Percentiles rank a stretch among this genome's conserved stretches.
Conservation (phyloP, 2,797 vertebrate species). For the Urophycis tenuis region DNA sequence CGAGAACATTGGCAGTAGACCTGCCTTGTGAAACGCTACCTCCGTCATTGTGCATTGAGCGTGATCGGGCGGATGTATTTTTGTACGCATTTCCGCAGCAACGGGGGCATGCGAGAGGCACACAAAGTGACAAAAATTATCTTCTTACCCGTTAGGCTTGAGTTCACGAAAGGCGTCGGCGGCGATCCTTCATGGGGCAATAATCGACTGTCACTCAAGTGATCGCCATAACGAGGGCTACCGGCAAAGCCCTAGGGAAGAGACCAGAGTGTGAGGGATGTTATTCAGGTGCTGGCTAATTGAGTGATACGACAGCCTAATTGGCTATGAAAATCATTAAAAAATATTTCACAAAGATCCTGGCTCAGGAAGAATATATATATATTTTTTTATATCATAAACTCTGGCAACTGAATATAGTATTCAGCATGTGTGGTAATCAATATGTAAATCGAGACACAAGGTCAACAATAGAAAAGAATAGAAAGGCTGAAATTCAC, state of each 20-base stretch:
- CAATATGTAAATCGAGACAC: too few relatives aligned
- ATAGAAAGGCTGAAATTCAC: too few relatives aligned
- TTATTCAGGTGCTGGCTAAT: slow-evolving; percentile 79
- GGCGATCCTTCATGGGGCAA: slow-evolving; percentile 97
- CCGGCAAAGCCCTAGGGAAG: slow-evolving; percentile 90
- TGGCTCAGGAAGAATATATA: neutral
- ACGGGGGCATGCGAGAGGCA: slow-evolving; percentile 68
- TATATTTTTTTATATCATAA: too few relatives aligned
- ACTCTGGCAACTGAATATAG: neutral
- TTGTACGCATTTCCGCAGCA: slow-evolving; percentile 58
- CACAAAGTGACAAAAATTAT: slow-evolving; percentile 72
- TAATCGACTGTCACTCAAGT: slow-evolving; percentile 99
- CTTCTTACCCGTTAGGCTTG: slow-evolving; percentile 98
- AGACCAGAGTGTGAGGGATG: slow-evolving; percentile 85
- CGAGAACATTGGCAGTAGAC: slow-evolving; percentile 34
- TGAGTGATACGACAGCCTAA: slow-evolving; percentile 78
- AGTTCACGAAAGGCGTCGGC: slow-evolving; percentile 97
- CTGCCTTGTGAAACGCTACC: slow-evolving; percentile 41
- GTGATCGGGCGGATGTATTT: slow-evolving; percentile 50
- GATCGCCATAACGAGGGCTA: slow-evolving; percentile 97
- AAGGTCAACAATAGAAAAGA: too few relatives aligned
- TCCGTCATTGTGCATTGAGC: slow-evolving; percentile 56
- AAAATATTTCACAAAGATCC: slow-evolving; percentile 6
- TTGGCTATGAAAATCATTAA: slow-evolving; percentile 62
- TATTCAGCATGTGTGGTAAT: neutral